Base-by-base conservation (phyloP, 2,888 invertebrate species). In the Acanthosepion lycidas region DNA sequence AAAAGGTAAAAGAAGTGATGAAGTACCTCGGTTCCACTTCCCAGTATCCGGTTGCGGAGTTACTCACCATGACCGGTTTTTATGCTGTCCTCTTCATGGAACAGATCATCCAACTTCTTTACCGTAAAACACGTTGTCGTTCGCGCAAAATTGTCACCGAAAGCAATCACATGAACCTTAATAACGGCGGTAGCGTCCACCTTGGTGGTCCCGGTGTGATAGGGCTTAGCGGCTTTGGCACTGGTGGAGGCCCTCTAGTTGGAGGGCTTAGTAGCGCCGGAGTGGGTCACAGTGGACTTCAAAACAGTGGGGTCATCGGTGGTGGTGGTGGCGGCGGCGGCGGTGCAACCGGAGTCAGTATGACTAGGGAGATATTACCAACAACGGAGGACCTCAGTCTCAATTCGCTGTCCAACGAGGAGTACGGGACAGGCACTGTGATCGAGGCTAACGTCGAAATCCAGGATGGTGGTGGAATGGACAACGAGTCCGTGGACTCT, bases 41-140 rank as follows among this genome's bases (percentile, higher is more conserved):
- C 18, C 96, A 96, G 92, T 97, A 96, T 94, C 96, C 96, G 0
- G 96, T 97, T 5, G 96, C 96, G 5, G 97, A 97, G 94, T 94
- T 97, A 8, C 95, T 97, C n/a, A 96, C 96, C n/a, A 96, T 97
- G 94, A 96, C 96, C 6, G 96, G 96, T 26, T 97, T 97, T 94
- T 97, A 96, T 94, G 96, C 96, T 18, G 96, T 97, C n/a, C 96
- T 96, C 42, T 96, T 96, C 95, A 96, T 96, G 91, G 97, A 97
- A 94, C 96, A 97, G 94, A 95, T 96, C 42, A 96, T 97, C 91
- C 95, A 96, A 94, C 95, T 95, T 94, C 95, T 97, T 91, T 96
- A 97, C 95, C 95, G 96, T 91, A 96, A 96, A 91, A 96, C 94
- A 94, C 95, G 59, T 59, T 92, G 55, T 55, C 94, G 48, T 94